Evolutionary conservation across 2,797 vertebrate genomes (phyloP), one percentile per base, ranked within the genome.

Genomic region (Myotis findleyi): DNA sequence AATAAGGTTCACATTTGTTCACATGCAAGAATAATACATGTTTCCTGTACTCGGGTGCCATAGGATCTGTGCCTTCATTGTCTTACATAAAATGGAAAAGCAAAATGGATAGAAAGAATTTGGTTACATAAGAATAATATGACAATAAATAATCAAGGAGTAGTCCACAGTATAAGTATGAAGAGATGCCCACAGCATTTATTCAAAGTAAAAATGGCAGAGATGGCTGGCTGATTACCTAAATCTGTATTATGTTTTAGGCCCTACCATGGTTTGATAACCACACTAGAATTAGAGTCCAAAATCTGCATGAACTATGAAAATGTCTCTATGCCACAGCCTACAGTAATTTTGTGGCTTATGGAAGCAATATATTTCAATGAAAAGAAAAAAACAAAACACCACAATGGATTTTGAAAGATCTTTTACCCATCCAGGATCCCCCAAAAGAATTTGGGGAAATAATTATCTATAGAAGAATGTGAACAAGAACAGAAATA

Each of bases 381-480:
- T 68, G 21, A 21, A 57, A 57, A 94, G 87, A 92, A 30, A 73
- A 66, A 93, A 64, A 33, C 33, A 33, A 20, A 68, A 68, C n/a
- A 88, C 7, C 20, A 68, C 47, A 64, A 79, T 13, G 53, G 3
- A 85, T 64, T 91, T 95, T 69, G 55, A 14, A 17, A 64, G 18
- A 77, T 84, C 41, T 79, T 33, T 71, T 85, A 23, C 7, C 71
- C n/a, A 86, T 79, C 73, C 47, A 82, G 81, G 80, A 72, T 62
- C 8, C 62, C 13, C 80, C 69, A 73, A 38, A 13, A 95, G 5
- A 94, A 95, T 77, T 57, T 59, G 20, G 33, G 6, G 0, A 64
- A 87, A 92, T 10, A 7, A 57, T 72, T 87, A 71, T 41, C n/a
- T 83, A 8, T 23, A 44, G 33, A 97, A 79, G 87, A 94, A 18